Percentiles rank a stretch among this genome's conserved stretches.
Conservation (phyloP, 2,113 vertebrate species). For the Periophthalmus modestus region DNA sequence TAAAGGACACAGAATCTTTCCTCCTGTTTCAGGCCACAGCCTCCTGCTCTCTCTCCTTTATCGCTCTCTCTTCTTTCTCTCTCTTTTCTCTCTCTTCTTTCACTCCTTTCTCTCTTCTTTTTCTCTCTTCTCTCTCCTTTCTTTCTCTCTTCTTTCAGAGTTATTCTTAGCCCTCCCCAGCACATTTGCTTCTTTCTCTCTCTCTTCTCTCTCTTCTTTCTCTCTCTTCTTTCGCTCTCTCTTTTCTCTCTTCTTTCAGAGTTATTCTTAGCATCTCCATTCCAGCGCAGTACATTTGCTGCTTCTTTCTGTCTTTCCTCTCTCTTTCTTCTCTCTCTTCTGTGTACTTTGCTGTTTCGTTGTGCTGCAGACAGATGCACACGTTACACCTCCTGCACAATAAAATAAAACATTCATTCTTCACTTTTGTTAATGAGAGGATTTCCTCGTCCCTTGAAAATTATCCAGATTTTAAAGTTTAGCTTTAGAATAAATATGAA, state of each 20-base stretch:
- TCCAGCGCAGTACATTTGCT: slow-evolving; percentile 52
- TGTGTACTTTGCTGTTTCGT: too few species aligned
- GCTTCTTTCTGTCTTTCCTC: slow-evolving; percentile 29
- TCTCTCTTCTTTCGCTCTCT: too few species aligned
- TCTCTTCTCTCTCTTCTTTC: slow-evolving; percentile 6
- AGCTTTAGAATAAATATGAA: background rate
- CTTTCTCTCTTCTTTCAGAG: slow-evolving; percentile 30
- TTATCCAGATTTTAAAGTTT: background rate
- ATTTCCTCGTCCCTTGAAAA: slow-evolving; percentile 30
- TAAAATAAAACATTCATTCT: too few species aligned
- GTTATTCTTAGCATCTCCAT: slow-evolving; percentile 67
- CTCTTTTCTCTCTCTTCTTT: too few species aligned
- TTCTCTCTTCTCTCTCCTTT: too few species aligned
- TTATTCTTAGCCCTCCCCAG: slow-evolving; percentile 63
- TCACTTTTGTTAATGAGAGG: too few species aligned
- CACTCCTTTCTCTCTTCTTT: too few species aligned
- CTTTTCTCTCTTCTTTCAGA: slow-evolving; percentile 29
- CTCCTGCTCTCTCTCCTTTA: slow-evolving; percentile 16
- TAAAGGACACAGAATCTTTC: slow-evolving; percentile 44
- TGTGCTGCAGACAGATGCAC: slow-evolving; percentile 46
- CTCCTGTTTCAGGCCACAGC: slow-evolving; percentile 33
- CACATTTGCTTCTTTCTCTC: slow-evolving; percentile 46
- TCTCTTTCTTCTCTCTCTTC: background rate
- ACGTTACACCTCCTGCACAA: slow-evolving; percentile 32
- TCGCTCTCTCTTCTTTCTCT: too few species aligned